Evolutionary conservation across 2,888 invertebrate species (phyloP), one percentile per base, ranked within the genome.

Genomic region (Drosophila acutilabella): DNA sequence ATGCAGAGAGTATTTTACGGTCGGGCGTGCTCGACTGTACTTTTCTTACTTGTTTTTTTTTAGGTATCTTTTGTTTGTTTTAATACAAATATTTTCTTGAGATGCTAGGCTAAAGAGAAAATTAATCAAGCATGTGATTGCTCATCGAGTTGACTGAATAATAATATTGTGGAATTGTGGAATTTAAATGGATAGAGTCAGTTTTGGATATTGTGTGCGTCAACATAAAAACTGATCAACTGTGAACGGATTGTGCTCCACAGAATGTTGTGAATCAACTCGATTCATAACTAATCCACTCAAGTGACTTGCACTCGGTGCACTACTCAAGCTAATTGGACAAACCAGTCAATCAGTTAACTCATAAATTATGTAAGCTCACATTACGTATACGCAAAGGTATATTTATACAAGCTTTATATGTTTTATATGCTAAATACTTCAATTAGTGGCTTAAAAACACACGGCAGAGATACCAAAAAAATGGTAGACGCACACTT

Each of bases 101-200:
- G 36, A 42, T 45, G 20, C 18, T 41, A 18, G 23, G 45, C 61
- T 58, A 59, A 78, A 50, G 40, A 20, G 23, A 53, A 30, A 76
- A 74, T 65, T 59, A 74, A 70, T 76, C 75, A 79, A 79, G 79
- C 70, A 65, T 74, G 48, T 62, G 56, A 76, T 57, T 76, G 75
- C 61, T 74, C 70, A 70, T 30, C 54, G 75, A 64, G 45, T 58
- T 44, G 69, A 16, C 20, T 73, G 48, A 48, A 64, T 57, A 51
- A 62, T 68, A 51, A 66, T 68, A 51, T 69, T 51, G 44, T 30
- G 26, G 58, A 54, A 51, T 69, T 51, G 44, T 30, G 26, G 58
- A 54, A 64, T 50, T 59, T 48, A 40, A 65, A 56, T 65, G 58
- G 30, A 50, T 50, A 52, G 30, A 30, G 8, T 30, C 30, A 30